Conservation (phyloP, 2,113 vertebrate genomes). For the Silurus asotus region DNA sequence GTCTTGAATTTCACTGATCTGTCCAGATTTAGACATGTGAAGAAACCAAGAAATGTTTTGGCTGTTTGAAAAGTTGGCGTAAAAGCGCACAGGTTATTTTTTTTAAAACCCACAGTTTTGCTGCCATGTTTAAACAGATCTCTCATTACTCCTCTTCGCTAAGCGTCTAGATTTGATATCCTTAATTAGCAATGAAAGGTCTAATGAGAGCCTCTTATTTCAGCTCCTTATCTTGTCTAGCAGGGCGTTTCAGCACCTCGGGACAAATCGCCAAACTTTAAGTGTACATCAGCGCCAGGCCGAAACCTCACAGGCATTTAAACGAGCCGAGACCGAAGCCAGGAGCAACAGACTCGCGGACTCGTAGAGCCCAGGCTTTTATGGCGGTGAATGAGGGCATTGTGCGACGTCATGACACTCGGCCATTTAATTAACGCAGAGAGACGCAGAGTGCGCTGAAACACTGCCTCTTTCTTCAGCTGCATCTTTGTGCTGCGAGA, state of each 20-base stretch:
- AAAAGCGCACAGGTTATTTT: background rate
- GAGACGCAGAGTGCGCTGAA: constrained; percentile 34
- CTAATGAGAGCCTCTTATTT: constrained; percentile 25
- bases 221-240: constrained; percentile 30
- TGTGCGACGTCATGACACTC: constrained; percentile 58
- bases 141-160: background rate
- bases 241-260: constrained; percentile 50
- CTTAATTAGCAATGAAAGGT: background rate
- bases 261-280: constrained; percentile 59
- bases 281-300: constrained; percentile 59
- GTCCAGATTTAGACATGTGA: background rate
- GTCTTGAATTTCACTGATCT: too few species aligned
- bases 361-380: constrained; percentile 61
- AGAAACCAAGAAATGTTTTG: background rate
- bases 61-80: background rate
- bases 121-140: constrained; percentile 1
- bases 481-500: constrained; percentile 1
- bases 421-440: constrained; percentile 59
- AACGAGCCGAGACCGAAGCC: constrained; percentile 64
- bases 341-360: constrained; percentile 62
- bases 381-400: constrained; percentile 61
- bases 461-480: constrained; percentile 28
- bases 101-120: background rate
- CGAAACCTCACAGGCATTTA: constrained; percentile 60
- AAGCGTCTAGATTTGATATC: constrained; percentile 1